Percentiles rank a stretch among this genome's conserved stretches.
phyloP scores from a whole-genome alignment of 2,113 vertebrate species.

The Struthidea cinerea region DNA sequence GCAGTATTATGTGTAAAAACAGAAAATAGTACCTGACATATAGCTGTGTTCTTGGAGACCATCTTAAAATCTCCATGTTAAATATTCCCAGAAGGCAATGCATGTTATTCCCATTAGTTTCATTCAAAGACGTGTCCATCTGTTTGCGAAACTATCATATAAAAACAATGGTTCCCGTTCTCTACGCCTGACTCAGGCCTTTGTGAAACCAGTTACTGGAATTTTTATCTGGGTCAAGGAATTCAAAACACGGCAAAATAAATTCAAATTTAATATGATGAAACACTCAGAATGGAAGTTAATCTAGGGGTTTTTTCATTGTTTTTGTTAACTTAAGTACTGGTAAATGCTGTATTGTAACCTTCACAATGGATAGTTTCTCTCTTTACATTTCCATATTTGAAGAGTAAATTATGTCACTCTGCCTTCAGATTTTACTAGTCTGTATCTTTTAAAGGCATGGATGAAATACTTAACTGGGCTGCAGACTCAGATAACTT shows the following conservation, averaged over 20 bases:
- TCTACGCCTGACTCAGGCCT: neutral
- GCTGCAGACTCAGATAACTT: neutral
- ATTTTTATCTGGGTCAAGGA: conserved; percentile 5
- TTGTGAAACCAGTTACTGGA: conserved; percentile 12
- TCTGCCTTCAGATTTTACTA: neutral
- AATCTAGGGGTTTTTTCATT: neutral
- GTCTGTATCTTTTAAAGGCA: neutral
- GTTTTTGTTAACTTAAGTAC: neutral
- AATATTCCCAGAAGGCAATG: neutral
- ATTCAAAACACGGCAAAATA: neutral
- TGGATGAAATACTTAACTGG: neutral
- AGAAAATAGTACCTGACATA: neutral
- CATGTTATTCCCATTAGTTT: neutral
- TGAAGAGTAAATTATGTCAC: neutral
- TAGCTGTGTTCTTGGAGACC: neutral
- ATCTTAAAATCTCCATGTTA: neutral
- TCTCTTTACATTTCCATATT: neutral
- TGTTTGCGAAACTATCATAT: neutral
- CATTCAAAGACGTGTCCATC: neutral
- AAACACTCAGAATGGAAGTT: neutral
- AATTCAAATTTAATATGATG: neutral
- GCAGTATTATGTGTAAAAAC: neutral
- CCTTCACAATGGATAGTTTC: neutral
- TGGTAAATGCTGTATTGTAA: neutral
- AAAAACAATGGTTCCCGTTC: neutral